Evolutionary conservation across 2,888 invertebrate genomes (phyloP), one percentile per base, ranked within the genome.

Genomic region (Tricholauxania praeusta): DNA sequence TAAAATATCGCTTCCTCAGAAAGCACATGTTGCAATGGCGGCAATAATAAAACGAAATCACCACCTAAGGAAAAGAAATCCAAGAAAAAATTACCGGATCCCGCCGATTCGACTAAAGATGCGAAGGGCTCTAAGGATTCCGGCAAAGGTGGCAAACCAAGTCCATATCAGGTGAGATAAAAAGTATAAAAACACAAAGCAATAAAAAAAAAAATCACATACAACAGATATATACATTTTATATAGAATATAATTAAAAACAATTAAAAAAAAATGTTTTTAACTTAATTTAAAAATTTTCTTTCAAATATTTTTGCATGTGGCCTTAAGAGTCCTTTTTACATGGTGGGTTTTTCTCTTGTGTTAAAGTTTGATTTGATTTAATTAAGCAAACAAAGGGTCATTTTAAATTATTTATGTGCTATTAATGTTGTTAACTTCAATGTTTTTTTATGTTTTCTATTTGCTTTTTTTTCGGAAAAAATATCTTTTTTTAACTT

Each of bases 21-120:
- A 86, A 95, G 94, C 87, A 91, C 94, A 77, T 95, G 95, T 89
- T 95, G 95, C 88, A 92, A 92, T 79, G 92, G 91, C 72, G 89
- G 89, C 74, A 87, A 89, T 77, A 91, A 91, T 72, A 91, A 91
- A 78, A 91, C 92, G 67, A 92, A 93, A 72, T 91, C 92, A 81
- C 85, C 89, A 72, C 89, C 89, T 79, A 93, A 92, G 85, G 92
- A 91, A 79, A 91, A 91, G 82, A 93, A 93, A 84, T 90, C 91
- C 77, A 93, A 92, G 87, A 92, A 90, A 80, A 90, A 89, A 89
- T 90, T 89, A 88, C 89, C 89, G 88, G 90, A 91, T 83, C 85
- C 84, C 76, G 81, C 87, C 84, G 90, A 91, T 85, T 89, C 91
- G 82, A 90, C 91, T 82, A 90, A 87, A 79, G 89, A 88, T 83